Evolutionary conservation across 2,888 invertebrate species (phyloP).

Genomic region (Sphaerophoria taeniata): DNA sequence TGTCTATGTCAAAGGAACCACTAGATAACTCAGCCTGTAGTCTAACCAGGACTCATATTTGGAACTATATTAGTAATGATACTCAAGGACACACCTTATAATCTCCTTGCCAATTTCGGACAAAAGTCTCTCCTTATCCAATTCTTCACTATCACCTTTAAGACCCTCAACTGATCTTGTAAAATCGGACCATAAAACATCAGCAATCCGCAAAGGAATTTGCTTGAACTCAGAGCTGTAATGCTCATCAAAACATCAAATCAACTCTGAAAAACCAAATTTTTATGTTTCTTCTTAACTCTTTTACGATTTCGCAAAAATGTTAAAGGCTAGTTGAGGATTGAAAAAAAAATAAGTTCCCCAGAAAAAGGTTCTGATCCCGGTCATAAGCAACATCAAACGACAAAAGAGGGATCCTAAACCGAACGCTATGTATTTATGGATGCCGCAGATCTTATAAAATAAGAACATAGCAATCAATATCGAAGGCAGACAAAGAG

Average conservation of each 20-base stretch:
- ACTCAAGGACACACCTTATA: too few species aligned
- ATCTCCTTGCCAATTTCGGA: not conserved
- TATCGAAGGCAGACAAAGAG: slow-evolving; percentile 26
- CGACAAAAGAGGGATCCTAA: not conserved
- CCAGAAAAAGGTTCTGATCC: not conserved
- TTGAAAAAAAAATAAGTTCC: not conserved
- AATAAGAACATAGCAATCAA: slow-evolving; percentile 61
- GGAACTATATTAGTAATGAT: too few species aligned
- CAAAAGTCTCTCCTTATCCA: not conserved
- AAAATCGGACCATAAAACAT: slow-evolving; percentile 25
- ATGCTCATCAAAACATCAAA: slow-evolving; percentile 45
- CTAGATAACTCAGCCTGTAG: too few species aligned
- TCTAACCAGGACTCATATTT: too few species aligned
- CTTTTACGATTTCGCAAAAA: not conserved
- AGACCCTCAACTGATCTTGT: slow-evolving; percentile 2
- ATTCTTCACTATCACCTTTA: not conserved
- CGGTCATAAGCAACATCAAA: too few species aligned
- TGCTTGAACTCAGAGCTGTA: not conserved
- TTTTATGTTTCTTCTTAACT: slow-evolving; percentile 23
- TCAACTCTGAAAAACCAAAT: slow-evolving; percentile 33
- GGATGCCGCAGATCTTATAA: slow-evolving; percentile 18
- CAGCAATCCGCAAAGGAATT: slow-evolving; percentile 14
- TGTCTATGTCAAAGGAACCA: too few species aligned
- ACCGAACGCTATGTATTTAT: slow-evolving; percentile 6
- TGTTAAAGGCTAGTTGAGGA: not conserved